Evolutionary conservation across 2,113 vertebrate genomes (phyloP), one percentile per base, ranked within the genome.

Genomic region (Lycocorax pyrrhopterus): DNA sequence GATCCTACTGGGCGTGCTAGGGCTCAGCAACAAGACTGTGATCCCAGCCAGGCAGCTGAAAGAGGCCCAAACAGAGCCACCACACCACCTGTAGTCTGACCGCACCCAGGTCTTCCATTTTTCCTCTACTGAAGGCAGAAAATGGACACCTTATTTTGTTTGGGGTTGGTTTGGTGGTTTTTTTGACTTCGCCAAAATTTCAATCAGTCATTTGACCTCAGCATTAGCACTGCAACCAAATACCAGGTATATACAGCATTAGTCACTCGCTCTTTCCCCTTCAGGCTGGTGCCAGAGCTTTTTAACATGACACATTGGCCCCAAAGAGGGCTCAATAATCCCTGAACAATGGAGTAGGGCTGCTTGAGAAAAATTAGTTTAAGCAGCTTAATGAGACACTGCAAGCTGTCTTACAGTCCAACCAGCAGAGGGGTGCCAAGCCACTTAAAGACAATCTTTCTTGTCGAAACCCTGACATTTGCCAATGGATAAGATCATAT

Each of bases 1-100:
- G 62, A 55, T 19, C 19, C 32, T 5, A 6, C 26, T 46, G 19
- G 8, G 15, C n/a, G 9, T 4, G 4, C n/a, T 7, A 47, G 5
- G 30, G 12, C 27, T 84, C 51, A 87, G 30, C 56, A 51, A 3
- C 1, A 21, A 35, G 4, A 47, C 27, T 0, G 0, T 10, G 3
- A 71, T 18, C 26, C 46, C 18, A 14, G 13, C 47, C 55, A 20
- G 12, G 19, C 55, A 77, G 32, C 41, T 39, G n/a, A 52, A 79
- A 77, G 43, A 47, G 23, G 18, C 8, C 12, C 81, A 56, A 5
- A 60, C 3, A 55, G 37, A 81, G 37, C 12, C 32, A 64, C 4
- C 7, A 80, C 32, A 33, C 10, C 33, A 55, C n/a, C 55, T 64
- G 14, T 7, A 59, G n/a, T 21, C 23, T 47, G n/a, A 43, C 35